A percentile compares a stretch with the other conserved stretches of the same genome.
Conservation (phyloP, 2,797 vertebrate genomes). For the Labeo calbasu region DNA sequence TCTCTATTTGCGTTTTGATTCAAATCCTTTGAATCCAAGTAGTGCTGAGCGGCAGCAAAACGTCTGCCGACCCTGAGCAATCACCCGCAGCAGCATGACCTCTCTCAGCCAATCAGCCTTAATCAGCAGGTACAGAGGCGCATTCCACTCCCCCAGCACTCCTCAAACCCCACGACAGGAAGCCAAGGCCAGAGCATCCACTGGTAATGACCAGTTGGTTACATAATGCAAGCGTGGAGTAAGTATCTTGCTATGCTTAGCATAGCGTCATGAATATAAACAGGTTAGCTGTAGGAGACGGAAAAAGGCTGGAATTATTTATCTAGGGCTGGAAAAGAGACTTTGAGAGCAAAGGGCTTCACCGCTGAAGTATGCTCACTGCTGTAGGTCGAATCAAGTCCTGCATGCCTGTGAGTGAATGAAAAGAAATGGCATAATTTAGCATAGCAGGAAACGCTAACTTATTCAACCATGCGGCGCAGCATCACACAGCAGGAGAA, state of each 20-base stretch:
- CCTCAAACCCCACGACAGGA: slow-evolving; percentile 38
- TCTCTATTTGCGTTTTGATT: slow-evolving; percentile 55
- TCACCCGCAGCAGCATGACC: slow-evolving; percentile 60
- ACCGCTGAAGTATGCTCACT: slow-evolving; percentile 24
- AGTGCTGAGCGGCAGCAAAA: slow-evolving; percentile 47
- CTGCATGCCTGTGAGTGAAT: slow-evolving; percentile 14
- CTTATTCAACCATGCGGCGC: slow-evolving; percentile 28
- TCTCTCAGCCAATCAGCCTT: slow-evolving; percentile 62
- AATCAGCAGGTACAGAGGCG: slow-evolving; percentile 59
- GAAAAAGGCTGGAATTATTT: slow-evolving; percentile 26
- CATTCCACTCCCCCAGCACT: slow-evolving; percentile 43
- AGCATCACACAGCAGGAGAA: slow-evolving; percentile 42
- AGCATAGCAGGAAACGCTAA: slow-evolving; percentile 30
- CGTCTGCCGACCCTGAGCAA: slow-evolving; percentile 52
- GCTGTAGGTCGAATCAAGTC: slow-evolving; percentile 31
- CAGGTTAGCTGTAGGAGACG: slow-evolving; percentile 45
- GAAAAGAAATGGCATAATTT: slow-evolving; percentile 45
- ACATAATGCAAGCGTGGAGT: slow-evolving; percentile 51
- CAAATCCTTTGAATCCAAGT: slow-evolving; percentile 39
- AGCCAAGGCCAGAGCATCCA: slow-evolving; percentile 49
- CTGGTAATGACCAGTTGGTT: slow-evolving; percentile 59
- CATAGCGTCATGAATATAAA: slow-evolving; percentile 48
- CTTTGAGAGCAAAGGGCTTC: slow-evolving; percentile 39
- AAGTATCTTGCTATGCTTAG: slow-evolving; percentile 42
- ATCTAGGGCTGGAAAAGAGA: slow-evolving; percentile 34